phyloP scores from a whole-genome alignment of 2,113 vertebrate genomes.

The Pungitius pungitius region DNA sequence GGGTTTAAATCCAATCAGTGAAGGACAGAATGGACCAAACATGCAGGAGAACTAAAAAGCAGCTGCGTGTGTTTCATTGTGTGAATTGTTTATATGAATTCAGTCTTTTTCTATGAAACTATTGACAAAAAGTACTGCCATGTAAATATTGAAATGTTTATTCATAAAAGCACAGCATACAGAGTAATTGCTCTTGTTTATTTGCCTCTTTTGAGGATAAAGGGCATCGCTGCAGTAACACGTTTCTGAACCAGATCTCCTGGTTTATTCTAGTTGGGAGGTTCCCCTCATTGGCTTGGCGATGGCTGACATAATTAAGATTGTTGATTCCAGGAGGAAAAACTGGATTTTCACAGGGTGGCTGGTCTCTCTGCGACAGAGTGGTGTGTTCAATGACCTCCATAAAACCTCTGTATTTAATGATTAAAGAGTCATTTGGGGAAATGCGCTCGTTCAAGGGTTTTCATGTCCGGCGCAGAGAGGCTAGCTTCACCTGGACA shows the following conservation, averaged over 20 bases:
- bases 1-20: too few relatives aligned
- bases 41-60: too few relatives aligned
- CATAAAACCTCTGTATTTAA: not conserved
- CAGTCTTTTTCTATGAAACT: too few relatives aligned
- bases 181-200: conserved; percentile 3
- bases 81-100: too few relatives aligned
- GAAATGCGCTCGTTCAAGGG: not conserved
- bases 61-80: too few relatives aligned
- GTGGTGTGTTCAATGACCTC: not conserved
- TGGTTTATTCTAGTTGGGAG: not conserved
- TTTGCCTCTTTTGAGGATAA: conserved; percentile 8
- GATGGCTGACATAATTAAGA: not conserved
- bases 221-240: not conserved
- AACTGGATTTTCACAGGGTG: not conserved
- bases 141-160: conserved; percentile 42
- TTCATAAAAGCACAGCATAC: conserved; percentile 49
- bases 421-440: not conserved
- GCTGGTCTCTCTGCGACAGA: not conserved
- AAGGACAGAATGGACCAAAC: too few relatives aligned
- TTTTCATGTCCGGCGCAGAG: not conserved
- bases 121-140: too few relatives aligned
- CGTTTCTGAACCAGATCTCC: not conserved
- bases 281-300: not conserved
- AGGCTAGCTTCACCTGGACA: too few relatives aligned
- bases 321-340: not conserved